Conservation (phyloP, 2,113 vertebrate species). For the Chionodraco myersi region DNA sequence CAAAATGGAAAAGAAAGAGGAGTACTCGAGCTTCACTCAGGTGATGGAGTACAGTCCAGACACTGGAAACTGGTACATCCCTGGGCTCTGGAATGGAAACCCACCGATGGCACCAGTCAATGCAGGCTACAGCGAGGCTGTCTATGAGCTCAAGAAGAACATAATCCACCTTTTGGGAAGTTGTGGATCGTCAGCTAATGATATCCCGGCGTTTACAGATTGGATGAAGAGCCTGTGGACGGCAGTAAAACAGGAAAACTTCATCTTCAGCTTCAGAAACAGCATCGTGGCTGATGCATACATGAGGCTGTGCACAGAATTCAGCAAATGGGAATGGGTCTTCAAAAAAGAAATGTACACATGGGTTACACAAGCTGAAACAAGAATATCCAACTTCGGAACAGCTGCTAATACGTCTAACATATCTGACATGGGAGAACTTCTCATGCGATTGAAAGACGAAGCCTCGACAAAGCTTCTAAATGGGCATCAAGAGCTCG, state of each 20-base stretch:
- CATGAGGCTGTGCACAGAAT: slow-evolving; percentile 71
- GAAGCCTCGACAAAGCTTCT: slow-evolving; percentile 45
- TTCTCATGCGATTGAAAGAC: slow-evolving; percentile 21
- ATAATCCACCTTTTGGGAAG: slow-evolving; percentile 47
- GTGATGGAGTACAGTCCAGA: slow-evolving; percentile 77
- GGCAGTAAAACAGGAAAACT: slow-evolving; percentile 80
- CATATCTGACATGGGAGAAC: slow-evolving; percentile 29
- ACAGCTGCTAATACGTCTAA: slow-evolving; percentile 27
- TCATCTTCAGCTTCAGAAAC: slow-evolving; percentile 82
- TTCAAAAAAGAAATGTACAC: slow-evolving; percentile 69
- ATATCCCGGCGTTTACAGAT: slow-evolving; percentile 59
- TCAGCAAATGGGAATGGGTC: slow-evolving; percentile 76
- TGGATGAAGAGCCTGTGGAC: slow-evolving; percentile 77
- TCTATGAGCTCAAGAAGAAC: slow-evolving; percentile 76
- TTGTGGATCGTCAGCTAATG: slow-evolving; percentile 26
- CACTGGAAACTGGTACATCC: slow-evolving; percentile 75
- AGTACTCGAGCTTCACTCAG: slow-evolving; percentile 68
- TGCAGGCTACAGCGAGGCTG: slow-evolving; percentile 74
- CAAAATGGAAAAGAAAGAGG: slow-evolving; percentile 78
- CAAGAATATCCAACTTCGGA: slow-evolving; percentile 67
- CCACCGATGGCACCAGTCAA: slow-evolving; percentile 82
- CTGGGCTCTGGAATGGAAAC: slow-evolving; percentile 80
- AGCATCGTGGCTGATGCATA: slow-evolving; percentile 78
- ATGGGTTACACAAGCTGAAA: slow-evolving; percentile 66
- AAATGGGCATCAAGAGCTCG: slow-evolving; percentile 43